These are phyloP conservation scores for Heptranchias perlo DNA, from an alignment of 2,113 vertebrate species.

Conservation along the genomic window DNA sequence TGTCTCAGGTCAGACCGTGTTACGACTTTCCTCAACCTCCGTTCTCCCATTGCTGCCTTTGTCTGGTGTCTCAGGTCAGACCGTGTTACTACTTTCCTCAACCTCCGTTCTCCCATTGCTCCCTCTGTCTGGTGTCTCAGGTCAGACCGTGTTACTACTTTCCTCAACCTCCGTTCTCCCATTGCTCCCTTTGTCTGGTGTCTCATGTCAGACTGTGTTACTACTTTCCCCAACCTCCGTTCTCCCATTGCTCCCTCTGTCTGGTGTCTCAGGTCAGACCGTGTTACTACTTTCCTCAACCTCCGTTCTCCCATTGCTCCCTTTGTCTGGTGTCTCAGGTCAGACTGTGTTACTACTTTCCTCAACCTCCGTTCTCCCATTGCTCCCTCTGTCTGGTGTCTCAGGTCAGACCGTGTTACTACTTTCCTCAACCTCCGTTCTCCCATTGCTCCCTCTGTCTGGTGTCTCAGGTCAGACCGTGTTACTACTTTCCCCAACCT, in stretches of 20 bases:
- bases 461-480: neutral
- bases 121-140: neutral
- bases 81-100: neutral
- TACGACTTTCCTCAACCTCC: neutral
- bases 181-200: neutral
- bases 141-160: neutral
- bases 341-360: neutral
- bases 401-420: neutral
- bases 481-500: neutral
- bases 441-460: neutral
- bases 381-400: neutral
- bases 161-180: constrained; percentile 18
- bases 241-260: neutral
- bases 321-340: neutral
- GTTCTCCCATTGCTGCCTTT: neutral
- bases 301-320: neutral
- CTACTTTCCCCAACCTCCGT: neutral
- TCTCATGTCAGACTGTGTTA: no score
- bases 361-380: constrained; percentile 14
- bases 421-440: neutral
- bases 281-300: neutral
- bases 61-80: neutral
- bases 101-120: neutral
- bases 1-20: neutral
- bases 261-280: neutral